Evolutionary conservation across 1,140 invertebrate species (phyloP).

Genomic region (Tyrophagus putrescentiae): DNA sequence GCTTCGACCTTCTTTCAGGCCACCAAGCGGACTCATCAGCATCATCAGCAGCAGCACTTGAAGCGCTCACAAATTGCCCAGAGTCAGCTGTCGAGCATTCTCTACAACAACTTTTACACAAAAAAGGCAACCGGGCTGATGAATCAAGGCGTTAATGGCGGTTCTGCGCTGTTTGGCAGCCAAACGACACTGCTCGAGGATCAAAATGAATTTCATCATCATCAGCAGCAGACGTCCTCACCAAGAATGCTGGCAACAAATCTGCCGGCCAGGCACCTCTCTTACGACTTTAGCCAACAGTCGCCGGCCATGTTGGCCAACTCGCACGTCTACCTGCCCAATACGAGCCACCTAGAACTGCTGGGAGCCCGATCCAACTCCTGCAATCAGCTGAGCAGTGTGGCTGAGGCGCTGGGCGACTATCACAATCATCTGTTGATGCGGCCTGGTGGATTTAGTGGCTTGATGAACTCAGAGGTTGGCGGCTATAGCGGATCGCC

Average conservation of each 20-base stretch:
- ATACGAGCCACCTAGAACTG: not conserved
- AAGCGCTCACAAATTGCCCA: conserved; percentile 15
- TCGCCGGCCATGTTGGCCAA: conserved; percentile 12
- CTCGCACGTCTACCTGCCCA: conserved; percentile 10
- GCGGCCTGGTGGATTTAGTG: not conserved
- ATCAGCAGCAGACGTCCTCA: not conserved
- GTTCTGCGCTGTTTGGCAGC: conserved; percentile 15
- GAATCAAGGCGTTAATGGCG: too few species aligned
- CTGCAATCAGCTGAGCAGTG: not conserved
- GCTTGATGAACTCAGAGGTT: too few species aligned
- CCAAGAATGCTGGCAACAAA: not conserved
- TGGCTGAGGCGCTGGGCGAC: not conserved
- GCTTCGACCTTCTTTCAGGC: conserved; percentile 14
- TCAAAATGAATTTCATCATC: conserved; percentile 45
- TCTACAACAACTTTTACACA: conserved; percentile 13
- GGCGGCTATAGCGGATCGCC: too few species aligned
- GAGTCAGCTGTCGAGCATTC: conserved; percentile 8
- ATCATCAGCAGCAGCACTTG: not conserved
- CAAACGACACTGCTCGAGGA: conserved; percentile 2
- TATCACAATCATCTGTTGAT: conserved; percentile 14
- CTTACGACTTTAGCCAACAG: conserved; percentile 10
- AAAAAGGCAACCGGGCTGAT: conserved; percentile 11
- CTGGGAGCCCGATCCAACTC: not conserved
- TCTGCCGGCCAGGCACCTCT: not conserved
- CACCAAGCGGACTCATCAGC: too few species aligned